phyloP scores from a whole-genome alignment of 2,113 vertebrate species.

The Lophura nycthemera region DNA sequence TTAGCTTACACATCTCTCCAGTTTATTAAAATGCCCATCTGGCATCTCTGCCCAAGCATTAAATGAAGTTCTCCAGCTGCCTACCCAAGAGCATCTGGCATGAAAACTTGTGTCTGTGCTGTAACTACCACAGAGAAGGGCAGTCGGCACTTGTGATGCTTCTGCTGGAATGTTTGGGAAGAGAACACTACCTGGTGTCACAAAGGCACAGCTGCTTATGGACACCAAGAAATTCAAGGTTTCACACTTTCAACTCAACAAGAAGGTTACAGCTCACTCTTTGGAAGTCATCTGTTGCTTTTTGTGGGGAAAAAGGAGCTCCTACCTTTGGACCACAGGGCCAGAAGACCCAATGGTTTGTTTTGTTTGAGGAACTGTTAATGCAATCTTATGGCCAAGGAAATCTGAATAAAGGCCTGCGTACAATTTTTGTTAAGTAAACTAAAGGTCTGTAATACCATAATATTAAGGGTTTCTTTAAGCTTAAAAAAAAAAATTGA shows the following conservation, averaged over 20 bases:
- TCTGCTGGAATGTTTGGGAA: not conserved
- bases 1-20: not conserved
- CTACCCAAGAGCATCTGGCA: not conserved
- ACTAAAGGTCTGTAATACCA: not conserved
- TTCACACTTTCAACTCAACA: not conserved
- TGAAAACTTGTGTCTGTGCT: not conserved
- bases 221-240: not conserved
- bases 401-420: not conserved
- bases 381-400: not conserved
- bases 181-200: not conserved
- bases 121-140: not conserved
- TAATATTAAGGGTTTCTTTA: not conserved
- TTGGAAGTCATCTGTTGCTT: not conserved
- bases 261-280: not conserved
- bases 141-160: rapidly evolving
- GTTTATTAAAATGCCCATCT: not conserved
- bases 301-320: not conserved
- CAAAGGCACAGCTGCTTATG: not conserved
- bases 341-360: not conserved
- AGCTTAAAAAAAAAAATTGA: not conserved
- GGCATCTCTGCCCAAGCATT: not conserved
- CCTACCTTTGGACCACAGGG: not conserved
- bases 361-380: not conserved
- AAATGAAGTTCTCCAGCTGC: not conserved
- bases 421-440: not conserved